phyloP scores from a whole-genome alignment of 2,113 vertebrate species.

The Spea multiplicata region DNA sequence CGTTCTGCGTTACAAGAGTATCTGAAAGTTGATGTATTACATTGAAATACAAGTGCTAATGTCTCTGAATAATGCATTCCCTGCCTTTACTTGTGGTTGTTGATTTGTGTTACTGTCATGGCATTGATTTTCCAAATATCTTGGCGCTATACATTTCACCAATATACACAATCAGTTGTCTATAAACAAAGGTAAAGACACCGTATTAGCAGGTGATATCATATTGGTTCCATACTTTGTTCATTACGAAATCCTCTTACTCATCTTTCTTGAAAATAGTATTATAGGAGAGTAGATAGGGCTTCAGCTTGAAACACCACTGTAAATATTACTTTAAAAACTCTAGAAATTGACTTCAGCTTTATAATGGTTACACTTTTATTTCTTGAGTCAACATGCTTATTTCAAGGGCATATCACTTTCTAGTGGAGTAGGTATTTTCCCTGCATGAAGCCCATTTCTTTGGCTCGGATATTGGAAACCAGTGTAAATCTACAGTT shows the following conservation, averaged over 20 bases:
- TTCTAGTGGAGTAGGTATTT: constrained; percentile 44
- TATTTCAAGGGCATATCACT: constrained; percentile 48
- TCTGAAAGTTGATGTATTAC: constrained; percentile 10
- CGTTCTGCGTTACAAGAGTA: background rate
- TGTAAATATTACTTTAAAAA: constrained; percentile 36
- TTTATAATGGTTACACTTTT: constrained; percentile 48
- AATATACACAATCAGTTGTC: constrained; percentile 26
- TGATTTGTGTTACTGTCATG: constrained; percentile 16
- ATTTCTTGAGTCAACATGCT: constrained; percentile 44
- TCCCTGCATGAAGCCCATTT: constrained; percentile 46
- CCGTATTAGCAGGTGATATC: constrained; percentile 27
- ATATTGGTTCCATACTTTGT: constrained; percentile 35
- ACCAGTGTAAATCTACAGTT: constrained; percentile 42
- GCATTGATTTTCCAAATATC: constrained; percentile 20
- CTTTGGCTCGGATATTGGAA: constrained; percentile 38
- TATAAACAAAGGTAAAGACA: constrained; percentile 21
- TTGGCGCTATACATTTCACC: background rate
- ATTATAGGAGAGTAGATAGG: constrained; percentile 1
- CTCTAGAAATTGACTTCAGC: constrained; percentile 47
- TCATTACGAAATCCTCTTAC: constrained; percentile 39
- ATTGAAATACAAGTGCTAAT: constrained; percentile 3
- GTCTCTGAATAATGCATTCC: constrained; percentile 3
- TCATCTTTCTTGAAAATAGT: constrained; percentile 18
- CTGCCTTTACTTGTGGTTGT: constrained; percentile 3
- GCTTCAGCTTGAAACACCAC: background rate